Conservation (phyloP, 2,888 invertebrate genomes). For the Hyppa rectilinea region DNA sequence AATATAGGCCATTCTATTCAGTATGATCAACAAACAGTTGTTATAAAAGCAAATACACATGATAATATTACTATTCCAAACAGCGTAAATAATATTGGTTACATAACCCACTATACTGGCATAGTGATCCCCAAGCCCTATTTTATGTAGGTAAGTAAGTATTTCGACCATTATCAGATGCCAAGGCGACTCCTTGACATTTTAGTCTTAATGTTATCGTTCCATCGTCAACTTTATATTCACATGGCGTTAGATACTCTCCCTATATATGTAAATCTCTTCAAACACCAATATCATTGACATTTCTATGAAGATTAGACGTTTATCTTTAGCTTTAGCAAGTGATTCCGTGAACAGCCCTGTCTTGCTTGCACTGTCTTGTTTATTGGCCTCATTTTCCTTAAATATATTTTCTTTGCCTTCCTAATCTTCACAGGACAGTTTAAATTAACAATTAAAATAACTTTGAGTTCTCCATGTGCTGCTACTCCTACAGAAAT, state of each 20-base stretch:
- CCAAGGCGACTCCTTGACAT: conserved; percentile 59
- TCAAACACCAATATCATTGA: conserved; percentile 12
- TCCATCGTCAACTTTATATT: conserved; percentile 47
- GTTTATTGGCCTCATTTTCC: conserved; percentile 24
- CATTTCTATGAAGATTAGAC: conserved; percentile 34
- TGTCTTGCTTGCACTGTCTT: conserved; percentile 2
- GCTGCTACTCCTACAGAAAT: conserved; percentile 44
- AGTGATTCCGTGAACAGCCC: conserved; percentile 31
- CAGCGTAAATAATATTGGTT: conserved; percentile 5
- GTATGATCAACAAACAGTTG: conserved; percentile 28
- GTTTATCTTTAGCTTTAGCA: conserved; percentile 14
- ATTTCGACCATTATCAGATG: conserved; percentile 57
- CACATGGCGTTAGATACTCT: conserved; percentile 30
- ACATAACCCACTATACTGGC: conserved; percentile 18
- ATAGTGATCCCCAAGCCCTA: conserved; percentile 35
- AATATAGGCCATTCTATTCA: conserved; percentile 25
- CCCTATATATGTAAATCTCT: conserved; percentile 41
- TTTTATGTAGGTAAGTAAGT: conserved; percentile 37
- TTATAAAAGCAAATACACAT: conserved; percentile 25
- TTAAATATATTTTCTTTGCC: conserved; percentile 17
- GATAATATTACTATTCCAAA: conserved; percentile 23
- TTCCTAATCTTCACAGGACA: conserved; percentile 9
- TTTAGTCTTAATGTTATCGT: conserved; percentile 24
- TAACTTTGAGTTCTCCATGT: conserved; percentile 1
- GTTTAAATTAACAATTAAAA: conserved; percentile 28